Evolutionary conservation across 2,113 vertebrate genomes (phyloP), one percentile per base, ranked within the genome.

Genomic region (Gallinago media): DNA sequence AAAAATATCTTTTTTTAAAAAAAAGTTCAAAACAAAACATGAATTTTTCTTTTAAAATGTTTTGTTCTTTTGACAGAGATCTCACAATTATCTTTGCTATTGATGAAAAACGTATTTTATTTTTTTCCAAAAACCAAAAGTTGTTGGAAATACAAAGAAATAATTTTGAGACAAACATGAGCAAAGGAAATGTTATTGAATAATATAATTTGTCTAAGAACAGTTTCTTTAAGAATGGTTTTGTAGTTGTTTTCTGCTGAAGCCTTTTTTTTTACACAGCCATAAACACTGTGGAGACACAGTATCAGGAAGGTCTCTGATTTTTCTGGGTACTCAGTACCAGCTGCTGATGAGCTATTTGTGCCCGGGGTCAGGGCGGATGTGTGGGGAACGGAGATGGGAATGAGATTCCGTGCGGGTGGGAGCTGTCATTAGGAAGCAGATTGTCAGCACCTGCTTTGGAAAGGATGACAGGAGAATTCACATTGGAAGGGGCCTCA

Each of bases 221-320:
- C 25, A 34, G n/a, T 83, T 83, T 76, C 25, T 66, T n/a, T 62
- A 62, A 25, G 22, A 88, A 66, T 17, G 20, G 16, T 66, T 78
- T 63, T 59, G 7, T 18, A 34, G 29, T 14, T 4, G 7, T 46
- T 91, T 81, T 75, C 70, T 67, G 11, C 44, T 68, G 44, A 82
- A 92, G 47, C 1, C 8, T 31, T 31, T 81, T 66, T 77, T 85
- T 52, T 11, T 50, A 72, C 58, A 52, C 34, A 63, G 31, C 34
- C 0, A 0, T 32, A 74, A 78, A 72, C 10, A 42, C 0, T 0
- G 8, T 68, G 44, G 54, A 42, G 61, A 71, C 23, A 44, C 8
- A 49, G 44, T 34, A 44, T 76, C 54, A 61, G 11, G 54, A 94
- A 91, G 22, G 42, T 34, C 25, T 93, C 50, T 71, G 68, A 91